Evolutionary conservation across 2,113 vertebrate species (phyloP).

Genomic region (Petromus typicus): DNA sequence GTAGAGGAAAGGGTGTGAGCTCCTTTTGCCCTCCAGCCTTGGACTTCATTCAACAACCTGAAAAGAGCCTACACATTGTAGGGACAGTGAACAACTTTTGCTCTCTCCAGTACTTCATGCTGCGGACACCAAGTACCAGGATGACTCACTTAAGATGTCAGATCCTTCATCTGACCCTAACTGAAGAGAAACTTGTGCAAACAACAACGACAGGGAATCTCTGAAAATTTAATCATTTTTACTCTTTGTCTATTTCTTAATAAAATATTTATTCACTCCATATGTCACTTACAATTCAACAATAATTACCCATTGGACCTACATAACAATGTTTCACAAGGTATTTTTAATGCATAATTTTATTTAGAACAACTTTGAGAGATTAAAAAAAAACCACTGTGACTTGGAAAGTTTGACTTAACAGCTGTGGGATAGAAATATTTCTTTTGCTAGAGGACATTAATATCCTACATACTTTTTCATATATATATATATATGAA

Average conservation of each 20-base stretch:
- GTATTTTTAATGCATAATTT: background rate
- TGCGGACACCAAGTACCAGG: background rate
- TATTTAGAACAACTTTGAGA: background rate
- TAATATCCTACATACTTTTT: background rate
- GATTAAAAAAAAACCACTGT: background rate
- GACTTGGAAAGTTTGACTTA: background rate
- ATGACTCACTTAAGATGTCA: conserved; percentile 68
- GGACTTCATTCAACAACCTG: background rate
- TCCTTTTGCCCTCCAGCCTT: background rate
- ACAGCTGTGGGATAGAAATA: background rate
- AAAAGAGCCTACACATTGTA: background rate
- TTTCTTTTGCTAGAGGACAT: background rate
- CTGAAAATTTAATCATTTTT: conserved; percentile 11
- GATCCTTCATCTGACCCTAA: conserved; percentile 52
- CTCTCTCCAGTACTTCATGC: background rate
- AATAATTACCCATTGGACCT: background rate
- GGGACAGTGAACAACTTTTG: background rate
- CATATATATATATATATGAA: too few species aligned
- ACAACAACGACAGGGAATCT: background rate
- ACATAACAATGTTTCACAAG: background rate
- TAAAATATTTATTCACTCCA: conserved; percentile 43
- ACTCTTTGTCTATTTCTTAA: background rate
- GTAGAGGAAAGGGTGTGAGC: too few species aligned
- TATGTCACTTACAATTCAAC: background rate
- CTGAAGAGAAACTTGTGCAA: background rate